A percentile compares a stretch with the other conserved stretches of the same genome.
Conservation (phyloP, 1,140 invertebrate species). For the Harlomillsia oculata region DNA sequence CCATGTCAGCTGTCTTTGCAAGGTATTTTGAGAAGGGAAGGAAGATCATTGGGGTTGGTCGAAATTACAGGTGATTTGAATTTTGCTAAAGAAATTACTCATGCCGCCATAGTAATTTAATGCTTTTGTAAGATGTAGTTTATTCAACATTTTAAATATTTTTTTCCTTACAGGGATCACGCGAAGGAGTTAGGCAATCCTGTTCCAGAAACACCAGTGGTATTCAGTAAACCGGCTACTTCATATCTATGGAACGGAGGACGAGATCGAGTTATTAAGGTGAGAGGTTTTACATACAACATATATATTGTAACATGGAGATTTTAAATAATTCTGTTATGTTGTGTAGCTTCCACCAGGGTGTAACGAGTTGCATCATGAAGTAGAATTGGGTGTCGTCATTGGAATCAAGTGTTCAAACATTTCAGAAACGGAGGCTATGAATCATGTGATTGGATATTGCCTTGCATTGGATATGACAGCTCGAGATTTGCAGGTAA, state of each 20-base stretch:
- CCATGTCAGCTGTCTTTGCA: conserved; percentile 7
- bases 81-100: background rate
- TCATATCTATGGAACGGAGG: conserved; percentile 56
- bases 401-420: conserved; percentile 52
- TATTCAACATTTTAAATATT: background rate
- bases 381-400: conserved; percentile 69
- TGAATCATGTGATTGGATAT: conserved; percentile 61
- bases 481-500: background rate
- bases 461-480: conserved; percentile 42
- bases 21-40: conserved; percentile 40
- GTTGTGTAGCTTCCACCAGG: conserved; percentile 50
- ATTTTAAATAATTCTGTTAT: conserved; percentile 35
- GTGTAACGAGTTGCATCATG: conserved; percentile 59
- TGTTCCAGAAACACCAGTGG: conserved; percentile 53
- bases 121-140: background rate
- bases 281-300: background rate
- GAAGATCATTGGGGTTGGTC: conserved; percentile 51
- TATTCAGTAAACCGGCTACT: conserved; percentile 65
- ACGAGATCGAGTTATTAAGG: conserved; percentile 48
- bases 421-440: conserved; percentile 50
- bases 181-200: conserved; percentile 52
- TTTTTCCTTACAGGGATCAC: conserved; percentile 45
- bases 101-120: background rate
- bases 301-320: background rate
- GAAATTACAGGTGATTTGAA: conserved; percentile 46